These are phyloP conservation scores for Gobionotothen gibberifrons DNA, from an alignment of 2,797 vertebrate species.

Conservation along the genomic window DNA sequence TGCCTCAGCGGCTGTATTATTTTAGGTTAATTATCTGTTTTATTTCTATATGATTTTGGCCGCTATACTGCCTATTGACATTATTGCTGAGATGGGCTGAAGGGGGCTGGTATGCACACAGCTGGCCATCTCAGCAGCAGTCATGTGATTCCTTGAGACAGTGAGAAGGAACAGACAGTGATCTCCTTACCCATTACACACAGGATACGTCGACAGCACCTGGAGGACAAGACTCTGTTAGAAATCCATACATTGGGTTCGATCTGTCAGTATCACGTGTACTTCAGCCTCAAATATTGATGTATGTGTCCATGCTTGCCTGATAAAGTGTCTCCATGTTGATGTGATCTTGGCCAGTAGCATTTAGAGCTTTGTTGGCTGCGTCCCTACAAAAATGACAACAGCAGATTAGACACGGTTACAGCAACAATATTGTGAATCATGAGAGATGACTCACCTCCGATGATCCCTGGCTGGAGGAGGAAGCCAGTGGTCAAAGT, in stretches of 20 bases:
- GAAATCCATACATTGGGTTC: neutral
- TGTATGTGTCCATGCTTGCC: constrained; percentile 72
- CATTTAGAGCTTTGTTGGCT: constrained; percentile 90
- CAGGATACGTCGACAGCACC: constrained; percentile 80
- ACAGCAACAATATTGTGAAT: neutral
- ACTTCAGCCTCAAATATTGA: neutral
- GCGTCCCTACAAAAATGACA: constrained; percentile 81
- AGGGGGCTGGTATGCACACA: constrained; percentile 29
- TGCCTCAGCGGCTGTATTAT: too few species aligned
- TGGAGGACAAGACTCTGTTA: constrained; percentile 43
- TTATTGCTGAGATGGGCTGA: constrained; percentile 17
- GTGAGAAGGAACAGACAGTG: constrained; percentile 9
- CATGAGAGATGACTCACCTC: constrained; percentile 77
- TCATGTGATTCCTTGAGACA: constrained; percentile 40
- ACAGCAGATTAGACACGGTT: constrained; percentile 2
- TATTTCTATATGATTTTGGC: too few species aligned
- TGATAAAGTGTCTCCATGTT: constrained; percentile 86
- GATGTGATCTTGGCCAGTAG: constrained; percentile 88
- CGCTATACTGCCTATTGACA: constrained; percentile 36
- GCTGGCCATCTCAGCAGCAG: constrained; percentile 7
- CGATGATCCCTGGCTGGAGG: constrained; percentile 84
- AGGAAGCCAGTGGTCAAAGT: constrained; percentile 94
- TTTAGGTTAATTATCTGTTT: too few species aligned
- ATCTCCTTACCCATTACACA: constrained; percentile 80
- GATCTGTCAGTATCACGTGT: neutral